Conservation (phyloP, 2,113 vertebrate species). For the Megaceryle torquata region DNA sequence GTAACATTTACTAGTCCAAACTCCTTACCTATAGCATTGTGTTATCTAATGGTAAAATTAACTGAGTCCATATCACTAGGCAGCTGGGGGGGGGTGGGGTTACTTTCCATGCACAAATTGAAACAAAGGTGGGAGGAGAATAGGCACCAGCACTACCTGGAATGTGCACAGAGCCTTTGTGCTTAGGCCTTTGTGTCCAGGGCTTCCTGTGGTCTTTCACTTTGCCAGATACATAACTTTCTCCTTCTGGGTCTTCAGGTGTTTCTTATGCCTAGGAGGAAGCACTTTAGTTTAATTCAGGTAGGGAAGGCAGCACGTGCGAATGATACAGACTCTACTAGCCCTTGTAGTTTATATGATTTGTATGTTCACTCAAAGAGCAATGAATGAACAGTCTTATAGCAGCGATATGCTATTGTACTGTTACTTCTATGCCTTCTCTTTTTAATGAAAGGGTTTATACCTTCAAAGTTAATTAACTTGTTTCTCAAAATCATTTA, state of each 20-base stretch:
- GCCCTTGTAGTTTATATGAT: slow-evolving; percentile 6
- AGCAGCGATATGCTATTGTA: not conserved
- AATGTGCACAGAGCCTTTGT: not conserved
- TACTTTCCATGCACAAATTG: not conserved
- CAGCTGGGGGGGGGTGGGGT: not conserved
- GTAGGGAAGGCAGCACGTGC: not conserved
- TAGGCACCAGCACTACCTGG: not conserved
- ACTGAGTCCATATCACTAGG: not conserved
- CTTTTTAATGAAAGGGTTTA: slow-evolving; percentile 43
- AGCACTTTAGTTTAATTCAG: slow-evolving; percentile 15
- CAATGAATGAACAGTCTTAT: not conserved
- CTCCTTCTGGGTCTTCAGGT: not conserved
- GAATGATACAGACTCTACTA: not conserved
- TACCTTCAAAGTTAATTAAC: slow-evolving; percentile 47
- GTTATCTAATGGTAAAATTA: not conserved
- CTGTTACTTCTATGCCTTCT: not conserved
- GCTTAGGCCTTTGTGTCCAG: slow-evolving; percentile 21
- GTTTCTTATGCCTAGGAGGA: slow-evolving; percentile 16
- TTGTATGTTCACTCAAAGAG: slow-evolving; percentile 9
- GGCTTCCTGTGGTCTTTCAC: not conserved
- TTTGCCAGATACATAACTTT: slow-evolving; percentile 28
- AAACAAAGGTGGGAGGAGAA: not conserved
- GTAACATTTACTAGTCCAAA: not conserved
- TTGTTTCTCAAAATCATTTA: slow-evolving; percentile 50
- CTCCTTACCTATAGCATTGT: not conserved